Evolutionary conservation across 2,797 vertebrate species (phyloP), one percentile per base, ranked within the genome.

Genomic region (Dendrocincla tyrannina): DNA sequence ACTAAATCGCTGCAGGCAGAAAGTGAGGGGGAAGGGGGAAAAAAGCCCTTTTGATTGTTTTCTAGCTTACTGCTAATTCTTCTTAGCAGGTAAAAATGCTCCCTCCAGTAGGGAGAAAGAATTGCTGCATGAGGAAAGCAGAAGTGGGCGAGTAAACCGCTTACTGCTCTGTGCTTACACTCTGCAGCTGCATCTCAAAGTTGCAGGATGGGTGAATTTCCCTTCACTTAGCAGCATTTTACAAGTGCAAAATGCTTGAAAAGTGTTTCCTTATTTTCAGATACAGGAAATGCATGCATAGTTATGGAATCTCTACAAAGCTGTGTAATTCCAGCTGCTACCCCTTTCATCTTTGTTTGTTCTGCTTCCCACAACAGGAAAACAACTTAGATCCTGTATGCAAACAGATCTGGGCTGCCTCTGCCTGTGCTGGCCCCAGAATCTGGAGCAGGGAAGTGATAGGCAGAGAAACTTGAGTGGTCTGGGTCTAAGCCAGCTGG

Each of bases 401-500:
- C 85, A 92, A 93, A 92, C 53, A 83, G 68, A 77, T 67, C 75
- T 58, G 73, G 58, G 62, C 88, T 91, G 70, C 39, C 63, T 85
- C 52, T 91, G 87, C 83, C 60, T 77, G 49, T 37, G 56, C 86
- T 69, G 93, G 94, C 88, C 59, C 42, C 32, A 49, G 90, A 76
- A 75, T 72, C 93, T 80, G 76, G 50, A 90, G 55, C n/a, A 42
- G 53, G 62, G 90, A 93, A 84, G 76, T 68, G 76, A 90, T 77
- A 67, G 0, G 0, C 42, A 42, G 73, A 33, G 93, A 73, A 96
- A 91, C 73, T 72, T 58, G 76, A 96, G 76, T 59, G 46, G 35
- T 41, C 55, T 93, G 95, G 50, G 35, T 44, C 25, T 32, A 3
- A 66, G 92, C 89, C 85, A 94, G 85, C 73, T 94, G 90, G 75